Evolutionary conservation across 1,140 invertebrate genomes (phyloP), one percentile per base, ranked within the genome.

Genomic region (Tetramorium simillimum): DNA sequence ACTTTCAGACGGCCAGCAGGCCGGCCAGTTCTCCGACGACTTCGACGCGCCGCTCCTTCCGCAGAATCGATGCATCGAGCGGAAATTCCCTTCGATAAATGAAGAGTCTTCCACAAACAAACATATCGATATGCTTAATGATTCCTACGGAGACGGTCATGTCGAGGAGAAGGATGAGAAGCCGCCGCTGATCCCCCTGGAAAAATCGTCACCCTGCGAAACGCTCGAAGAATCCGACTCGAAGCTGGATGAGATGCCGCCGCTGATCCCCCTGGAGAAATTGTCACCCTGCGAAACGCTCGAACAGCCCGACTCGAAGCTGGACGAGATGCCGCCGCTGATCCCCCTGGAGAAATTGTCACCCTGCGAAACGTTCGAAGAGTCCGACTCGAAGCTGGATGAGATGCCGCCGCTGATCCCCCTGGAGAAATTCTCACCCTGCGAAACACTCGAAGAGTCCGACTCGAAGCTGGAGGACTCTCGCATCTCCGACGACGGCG

Each of bases 11-110:
- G 16, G 28, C 10, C 69, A 69, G 10, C 88, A 90, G 80, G 21
- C 77, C 6, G 85, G 67, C 43, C 91, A 91, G 58, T 89, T 90
- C 10, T 88, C 85, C 3, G 90, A 92, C 21, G 89, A 91, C 56
- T 90, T 89, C 12, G 85, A 91, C 6, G 78, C 85, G 14, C 10
- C 37, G 0, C n/a, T 51, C 16, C 46, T 21, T 16, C n/a, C 69
- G 5, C 40, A 56, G 24, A 21, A 53, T 21, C 18, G 2, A 67
- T 40, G 0, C 28, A 9, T 10, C 2, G 16, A 49, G 3, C 28
- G n/a, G 40, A 49, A 46, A 9, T 21, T 1, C 18, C 3, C 7
- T 33, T 21, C 1, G 49, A 28, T n/a, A 14, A 58, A n/a, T 10
- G 46, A 85, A 37, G 18, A 73, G 40, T 56, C 67, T 73, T 69